Percentiles rank a stretch among this genome's conserved stretches.
Conservation (phyloP, 2,888 invertebrate genomes). For the Cheilosia soror region DNA sequence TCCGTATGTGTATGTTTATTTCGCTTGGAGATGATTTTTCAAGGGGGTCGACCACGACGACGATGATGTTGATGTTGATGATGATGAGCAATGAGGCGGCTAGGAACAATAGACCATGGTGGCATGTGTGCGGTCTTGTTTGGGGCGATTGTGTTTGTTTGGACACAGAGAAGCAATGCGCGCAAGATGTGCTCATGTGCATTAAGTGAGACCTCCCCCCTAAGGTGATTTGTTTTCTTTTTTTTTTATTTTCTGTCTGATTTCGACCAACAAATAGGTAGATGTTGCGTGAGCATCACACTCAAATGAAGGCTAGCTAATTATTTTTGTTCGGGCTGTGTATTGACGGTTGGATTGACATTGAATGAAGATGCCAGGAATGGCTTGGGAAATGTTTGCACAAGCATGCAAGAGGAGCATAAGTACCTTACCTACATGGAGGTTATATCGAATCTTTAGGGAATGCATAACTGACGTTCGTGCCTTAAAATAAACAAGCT, state of each 20-base stretch:
- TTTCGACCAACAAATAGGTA: slow-evolving; percentile 25
- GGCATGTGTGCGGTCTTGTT: slow-evolving; percentile 68
- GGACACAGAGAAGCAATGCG: slow-evolving; percentile 26
- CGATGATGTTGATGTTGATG: not conserved
- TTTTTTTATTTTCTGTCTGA: not conserved
- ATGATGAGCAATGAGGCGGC: slow-evolving; percentile 48
- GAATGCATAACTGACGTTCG: too few relatives aligned
- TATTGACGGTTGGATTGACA: slow-evolving; percentile 26
- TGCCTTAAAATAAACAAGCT: not conserved
- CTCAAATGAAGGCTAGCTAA: slow-evolving; percentile 13
- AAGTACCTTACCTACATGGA: not conserved
- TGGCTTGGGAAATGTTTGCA: slow-evolving; percentile 22
- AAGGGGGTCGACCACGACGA: slow-evolving; percentile 41
- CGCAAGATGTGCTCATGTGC: slow-evolving; percentile 31
- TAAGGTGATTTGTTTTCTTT: slow-evolving; percentile 46
- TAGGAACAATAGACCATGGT: slow-evolving; percentile 59
- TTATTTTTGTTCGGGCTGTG: slow-evolving; percentile 1
- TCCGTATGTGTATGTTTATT: slow-evolving; percentile 57
- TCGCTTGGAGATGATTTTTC: slow-evolving; percentile 63
- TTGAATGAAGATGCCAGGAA: slow-evolving; percentile 48
- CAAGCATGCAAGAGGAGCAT: not conserved
- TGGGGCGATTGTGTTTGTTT: slow-evolving; percentile 50
- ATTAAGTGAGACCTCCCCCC: slow-evolving; percentile 61
- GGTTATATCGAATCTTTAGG: too few relatives aligned
- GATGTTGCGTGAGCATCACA: slow-evolving; percentile 11